A percentile compares a stretch with the other conserved stretches of the same genome.
Evolutionary conservation across 1,140 invertebrate genomes (phyloP).

Genomic region (Zaprionus taronus): DNA sequence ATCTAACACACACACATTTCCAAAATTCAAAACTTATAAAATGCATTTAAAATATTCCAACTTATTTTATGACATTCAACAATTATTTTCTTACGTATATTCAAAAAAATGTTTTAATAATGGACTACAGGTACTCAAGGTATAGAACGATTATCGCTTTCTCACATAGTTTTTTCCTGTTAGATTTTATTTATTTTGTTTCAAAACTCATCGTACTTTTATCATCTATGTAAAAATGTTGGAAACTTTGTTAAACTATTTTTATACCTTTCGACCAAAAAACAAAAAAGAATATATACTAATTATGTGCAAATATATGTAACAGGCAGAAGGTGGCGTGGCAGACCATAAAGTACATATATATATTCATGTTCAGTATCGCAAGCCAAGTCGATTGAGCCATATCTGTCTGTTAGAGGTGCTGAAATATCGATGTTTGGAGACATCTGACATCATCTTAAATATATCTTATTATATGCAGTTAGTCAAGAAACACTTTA

Average conservation of each 20-base stretch:
- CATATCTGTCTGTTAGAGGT: no score
- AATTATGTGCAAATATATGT: no score
- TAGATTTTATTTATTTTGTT: slow-evolving; percentile 11
- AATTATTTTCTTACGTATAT: slow-evolving; percentile 50
- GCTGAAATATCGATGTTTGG: no score
- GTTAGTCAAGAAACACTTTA: no score
- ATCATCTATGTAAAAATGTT: slow-evolving; percentile 32
- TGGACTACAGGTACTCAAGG: slow-evolving; percentile 90
- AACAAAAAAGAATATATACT: no score
- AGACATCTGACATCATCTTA: no score
- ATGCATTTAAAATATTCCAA: background rate
- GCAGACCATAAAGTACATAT: no score
- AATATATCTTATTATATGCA: no score
- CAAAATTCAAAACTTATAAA: background rate
- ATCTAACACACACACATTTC: background rate
- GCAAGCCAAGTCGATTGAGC: no score
- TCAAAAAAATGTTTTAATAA: slow-evolving; percentile 59
- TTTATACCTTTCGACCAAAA: no score
- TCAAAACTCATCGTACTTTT: background rate
- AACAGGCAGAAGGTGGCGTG: no score
- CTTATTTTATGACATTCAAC: slow-evolving; percentile 29
- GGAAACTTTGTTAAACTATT: background rate
- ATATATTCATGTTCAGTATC: no score
- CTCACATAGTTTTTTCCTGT: slow-evolving; percentile 18
- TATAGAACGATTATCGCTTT: slow-evolving; percentile 84